Evolutionary conservation across 2,888 invertebrate species (phyloP).

Genomic region (Tetanocera ferruginea): DNA sequence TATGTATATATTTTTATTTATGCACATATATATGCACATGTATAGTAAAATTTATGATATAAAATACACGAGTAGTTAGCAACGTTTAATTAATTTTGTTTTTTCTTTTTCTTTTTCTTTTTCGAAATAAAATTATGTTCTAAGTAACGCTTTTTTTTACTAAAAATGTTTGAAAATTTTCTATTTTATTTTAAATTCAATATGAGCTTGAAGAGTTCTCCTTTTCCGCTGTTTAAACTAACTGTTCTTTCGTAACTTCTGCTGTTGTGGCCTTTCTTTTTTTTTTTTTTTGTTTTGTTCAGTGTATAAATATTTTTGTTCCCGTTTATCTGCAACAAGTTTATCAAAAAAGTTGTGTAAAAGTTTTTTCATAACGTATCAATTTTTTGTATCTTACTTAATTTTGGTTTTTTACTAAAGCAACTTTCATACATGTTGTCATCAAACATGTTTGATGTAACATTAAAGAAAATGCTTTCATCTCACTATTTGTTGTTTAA

Average conservation of each 20-base stretch:
- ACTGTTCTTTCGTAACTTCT: neutral
- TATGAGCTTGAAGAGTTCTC: neutral
- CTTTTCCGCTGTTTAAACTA: neutral
- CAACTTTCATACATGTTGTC: neutral
- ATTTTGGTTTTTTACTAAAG: neutral
- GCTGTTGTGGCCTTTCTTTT: neutral
- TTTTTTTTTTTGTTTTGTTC: neutral
- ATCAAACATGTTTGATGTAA: neutral
- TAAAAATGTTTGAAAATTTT: slow-evolving; percentile 16
- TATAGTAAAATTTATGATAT: slow-evolving; percentile 3
- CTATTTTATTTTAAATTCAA: neutral
- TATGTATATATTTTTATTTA: slow-evolving; percentile 9
- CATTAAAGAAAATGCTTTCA: neutral
- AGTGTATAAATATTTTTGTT: slow-evolving; percentile 33
- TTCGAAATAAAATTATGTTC: neutral
- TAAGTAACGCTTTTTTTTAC: slow-evolving; percentile 21
- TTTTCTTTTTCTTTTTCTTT: neutral
- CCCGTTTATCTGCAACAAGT: slow-evolving; percentile 22
- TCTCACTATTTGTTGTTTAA: too few species aligned
- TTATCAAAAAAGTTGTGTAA: neutral
- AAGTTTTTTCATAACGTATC: too few species aligned
- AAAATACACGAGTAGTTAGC: slow-evolving; percentile 7
- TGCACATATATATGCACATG: neutral
- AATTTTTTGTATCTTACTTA: neutral
- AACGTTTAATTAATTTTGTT: neutral